Evolutionary conservation across 2,888 invertebrate genomes (phyloP).

Genomic region (Patella ulyssiponensis): DNA sequence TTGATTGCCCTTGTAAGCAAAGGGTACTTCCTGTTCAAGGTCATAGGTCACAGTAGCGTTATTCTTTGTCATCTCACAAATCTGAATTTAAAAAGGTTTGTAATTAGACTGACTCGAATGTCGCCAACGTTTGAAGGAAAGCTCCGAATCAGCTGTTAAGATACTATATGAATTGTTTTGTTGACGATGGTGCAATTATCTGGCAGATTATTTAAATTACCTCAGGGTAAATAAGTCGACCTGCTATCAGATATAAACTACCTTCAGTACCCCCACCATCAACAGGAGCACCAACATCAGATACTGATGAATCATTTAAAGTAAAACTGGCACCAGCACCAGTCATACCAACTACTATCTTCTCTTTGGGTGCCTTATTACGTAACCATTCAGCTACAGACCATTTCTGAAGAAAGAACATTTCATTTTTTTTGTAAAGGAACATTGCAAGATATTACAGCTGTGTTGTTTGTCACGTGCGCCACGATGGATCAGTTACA

Average conservation of each 20-base stretch:
- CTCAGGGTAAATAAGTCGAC: constrained; percentile 21
- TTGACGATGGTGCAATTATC: no score
- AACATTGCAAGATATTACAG: no score
- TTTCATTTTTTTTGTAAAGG: no score
- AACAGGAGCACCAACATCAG: constrained; percentile 17
- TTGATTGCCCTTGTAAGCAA: constrained; percentile 66
- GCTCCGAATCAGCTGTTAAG: no score
- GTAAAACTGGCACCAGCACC: constrained; percentile 18
- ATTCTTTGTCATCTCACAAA: constrained; percentile 12
- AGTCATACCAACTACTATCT: constrained; percentile 22
- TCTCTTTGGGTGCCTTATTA: not conserved
- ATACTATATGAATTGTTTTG: no score
- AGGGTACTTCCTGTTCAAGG: constrained; percentile 77
- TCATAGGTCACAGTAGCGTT: constrained; percentile 19
- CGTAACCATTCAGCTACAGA: not conserved
- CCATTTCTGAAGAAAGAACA: not conserved
- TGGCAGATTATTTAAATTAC: not conserved
- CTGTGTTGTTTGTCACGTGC: no score
- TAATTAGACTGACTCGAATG: no score
- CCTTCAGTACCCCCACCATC: constrained; percentile 4
- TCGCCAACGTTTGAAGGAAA: no score
- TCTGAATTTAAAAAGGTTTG: not conserved
- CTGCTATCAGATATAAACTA: not conserved
- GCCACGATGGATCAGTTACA: no score
- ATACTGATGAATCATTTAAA: constrained; percentile 4